Conservation (phyloP, 2,797 vertebrate genomes). For the Manis crassicaudata region DNA sequence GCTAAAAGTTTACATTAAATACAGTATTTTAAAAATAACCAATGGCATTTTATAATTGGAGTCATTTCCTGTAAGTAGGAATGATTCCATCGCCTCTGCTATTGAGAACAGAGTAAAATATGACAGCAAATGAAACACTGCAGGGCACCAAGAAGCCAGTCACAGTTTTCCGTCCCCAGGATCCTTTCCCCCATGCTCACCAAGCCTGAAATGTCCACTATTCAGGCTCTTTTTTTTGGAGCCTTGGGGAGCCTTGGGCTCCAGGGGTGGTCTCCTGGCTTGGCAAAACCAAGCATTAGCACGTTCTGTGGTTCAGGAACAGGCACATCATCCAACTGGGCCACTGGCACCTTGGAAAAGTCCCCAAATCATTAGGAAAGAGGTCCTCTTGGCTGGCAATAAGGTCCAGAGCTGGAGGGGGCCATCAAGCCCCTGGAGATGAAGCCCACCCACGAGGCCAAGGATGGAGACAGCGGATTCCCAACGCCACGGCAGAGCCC, state of each 20-base stretch:
- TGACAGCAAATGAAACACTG: background rate
- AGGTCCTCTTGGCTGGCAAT: background rate
- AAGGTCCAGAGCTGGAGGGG: background rate
- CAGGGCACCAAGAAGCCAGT: background rate
- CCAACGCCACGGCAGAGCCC: fast-evolving
- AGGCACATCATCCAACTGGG: background rate
- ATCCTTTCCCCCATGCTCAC: no score
- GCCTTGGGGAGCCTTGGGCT: background rate
- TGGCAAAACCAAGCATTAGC: background rate
- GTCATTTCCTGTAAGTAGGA: background rate
- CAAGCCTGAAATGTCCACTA: background rate
- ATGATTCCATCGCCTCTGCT: background rate
- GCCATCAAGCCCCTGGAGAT: fast-evolving
- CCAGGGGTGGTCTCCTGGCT: no score
- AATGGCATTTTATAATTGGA: background rate
- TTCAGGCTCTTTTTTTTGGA: background rate
- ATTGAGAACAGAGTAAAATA: background rate
- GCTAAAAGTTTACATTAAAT: background rate
- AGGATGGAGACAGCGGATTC: background rate
- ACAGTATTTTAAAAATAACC: background rate
- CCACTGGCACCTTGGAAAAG: background rate
- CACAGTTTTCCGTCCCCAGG: background rate
- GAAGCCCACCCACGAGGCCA: background rate
- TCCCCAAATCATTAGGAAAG: background rate
- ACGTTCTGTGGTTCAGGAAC: background rate